phyloP scores from a whole-genome alignment of 2,888 invertebrate genomes.

The Polyommatus icarus region DNA sequence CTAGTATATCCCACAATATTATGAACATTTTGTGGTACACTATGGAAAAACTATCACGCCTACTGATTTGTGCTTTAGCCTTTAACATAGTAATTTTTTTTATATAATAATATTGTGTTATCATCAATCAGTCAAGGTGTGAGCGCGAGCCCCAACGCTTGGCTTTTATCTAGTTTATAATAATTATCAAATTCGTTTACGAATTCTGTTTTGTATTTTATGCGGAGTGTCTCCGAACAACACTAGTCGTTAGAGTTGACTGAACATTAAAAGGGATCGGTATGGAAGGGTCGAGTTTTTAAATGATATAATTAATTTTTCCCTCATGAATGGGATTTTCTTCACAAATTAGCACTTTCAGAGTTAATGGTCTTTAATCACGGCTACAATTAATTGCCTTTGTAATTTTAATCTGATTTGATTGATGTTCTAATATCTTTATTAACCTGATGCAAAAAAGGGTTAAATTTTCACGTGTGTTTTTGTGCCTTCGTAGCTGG shows the following conservation, averaged over 20 bases:
- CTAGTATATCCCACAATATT: too few species aligned
- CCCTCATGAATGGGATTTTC: constrained; percentile 1
- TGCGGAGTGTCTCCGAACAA: background rate
- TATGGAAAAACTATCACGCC: too few species aligned
- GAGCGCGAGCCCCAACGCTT: too few species aligned
- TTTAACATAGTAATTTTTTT: too few species aligned
- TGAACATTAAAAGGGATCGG: constrained; percentile 17
- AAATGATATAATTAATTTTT: constrained; percentile 23
- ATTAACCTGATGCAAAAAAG: background rate
- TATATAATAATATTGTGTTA: too few species aligned
- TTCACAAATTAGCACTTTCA: constrained; percentile 22
- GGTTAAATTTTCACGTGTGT: background rate
- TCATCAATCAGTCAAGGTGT: too few species aligned
- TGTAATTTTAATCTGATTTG: background rate
- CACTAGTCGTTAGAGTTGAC: background rate
- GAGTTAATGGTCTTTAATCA: background rate
- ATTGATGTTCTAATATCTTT: background rate
- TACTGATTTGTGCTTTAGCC: too few species aligned
- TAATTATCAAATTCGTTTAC: background rate
- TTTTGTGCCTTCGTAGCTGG: background rate
- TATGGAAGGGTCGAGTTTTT: constrained; percentile 2
- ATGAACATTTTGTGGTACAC: too few species aligned
- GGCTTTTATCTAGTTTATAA: too few species aligned
- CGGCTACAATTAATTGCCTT: background rate
- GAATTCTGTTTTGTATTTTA: background rate